Conservation (phyloP, 2,888 invertebrate genomes). For the Capitulum mitella region DNA sequence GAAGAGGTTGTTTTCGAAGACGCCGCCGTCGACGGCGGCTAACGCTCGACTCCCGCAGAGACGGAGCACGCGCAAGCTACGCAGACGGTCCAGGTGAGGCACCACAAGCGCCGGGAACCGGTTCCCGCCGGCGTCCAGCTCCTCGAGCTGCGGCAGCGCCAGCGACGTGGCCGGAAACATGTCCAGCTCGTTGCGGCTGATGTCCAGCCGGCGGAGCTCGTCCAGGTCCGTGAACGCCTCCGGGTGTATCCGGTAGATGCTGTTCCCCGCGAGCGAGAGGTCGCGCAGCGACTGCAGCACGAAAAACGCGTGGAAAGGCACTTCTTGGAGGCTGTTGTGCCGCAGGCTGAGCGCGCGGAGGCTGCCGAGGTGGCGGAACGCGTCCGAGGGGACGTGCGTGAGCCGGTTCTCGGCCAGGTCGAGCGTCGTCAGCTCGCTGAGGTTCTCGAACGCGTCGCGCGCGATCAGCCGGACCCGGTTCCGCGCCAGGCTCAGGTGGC, state of each 20-base stretch:
- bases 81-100: not conserved
- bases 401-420: not conserved
- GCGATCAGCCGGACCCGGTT: not conserved
- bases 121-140: not conserved
- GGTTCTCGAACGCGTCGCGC: not conserved
- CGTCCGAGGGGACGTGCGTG: not conserved
- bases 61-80: not conserved
- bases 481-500: not conserved
- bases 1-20: not conserved
- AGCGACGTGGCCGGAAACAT: not conserved
- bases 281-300: not conserved
- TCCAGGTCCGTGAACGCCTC: not conserved
- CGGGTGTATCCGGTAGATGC: not conserved
- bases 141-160: not conserved
- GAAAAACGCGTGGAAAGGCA: conserved; percentile 13
- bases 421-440: not conserved
- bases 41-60: not conserved
- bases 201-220: not conserved
- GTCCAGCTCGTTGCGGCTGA: not conserved
- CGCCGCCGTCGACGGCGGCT: not conserved
- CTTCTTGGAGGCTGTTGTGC: not conserved
- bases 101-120: not conserved
- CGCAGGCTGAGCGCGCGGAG: not conserved
- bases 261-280: not conserved
- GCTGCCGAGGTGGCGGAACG: not conserved